Evolutionary conservation across 2,797 vertebrate genomes (phyloP), one percentile per base, ranked within the genome.

Genomic region (Pangasius djambal): DNA sequence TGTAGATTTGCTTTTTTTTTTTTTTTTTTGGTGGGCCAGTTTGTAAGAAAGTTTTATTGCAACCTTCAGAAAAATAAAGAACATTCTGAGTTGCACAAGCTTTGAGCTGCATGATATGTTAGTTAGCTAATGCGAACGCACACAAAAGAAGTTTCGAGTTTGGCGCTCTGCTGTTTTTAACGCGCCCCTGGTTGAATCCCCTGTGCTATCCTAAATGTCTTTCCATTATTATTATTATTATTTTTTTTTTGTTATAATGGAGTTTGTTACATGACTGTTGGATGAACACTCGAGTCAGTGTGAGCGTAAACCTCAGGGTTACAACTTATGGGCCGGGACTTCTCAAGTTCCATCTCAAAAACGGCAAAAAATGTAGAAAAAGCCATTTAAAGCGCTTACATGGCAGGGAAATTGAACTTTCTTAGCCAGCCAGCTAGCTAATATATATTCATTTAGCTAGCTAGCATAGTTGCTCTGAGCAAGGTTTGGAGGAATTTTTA

Each of bases 81-180:
- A 5, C n/a, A 12, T 34, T 31, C 28, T 77, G 13, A 55, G 50
- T 82, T 15, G 55, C 78, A 59, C 79, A 61, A 83, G 57, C 81
- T 83, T 63, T 65, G 37, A 48, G 82, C 63, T 84, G 82, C 82
- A 84, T 65, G 28, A 65, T n/a, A 12, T 50, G 40, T 67, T 67
- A 2, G 61, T 61, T 67, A 50, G 40, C 61, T 67, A 50, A 67
- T 20, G 63, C 9, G 9, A 63, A 59, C 2, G 25, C 50, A 20
- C 18, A 79, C 52, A 34, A 57, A 81, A 48, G 59, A 65, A n/a
- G 59, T 82, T 83, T 67, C 3, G 12, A n/a, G 12, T 6, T 50
- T 50, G 63, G n/a, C 8, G 44, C 83, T 67, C 28, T 31, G 61
- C 28, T 44, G 79, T 69, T 84, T 52, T 52, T 52, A 69, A 50